Evolutionary conservation across 2,888 invertebrate genomes (phyloP).

Genomic region (Lasius platythorax): DNA sequence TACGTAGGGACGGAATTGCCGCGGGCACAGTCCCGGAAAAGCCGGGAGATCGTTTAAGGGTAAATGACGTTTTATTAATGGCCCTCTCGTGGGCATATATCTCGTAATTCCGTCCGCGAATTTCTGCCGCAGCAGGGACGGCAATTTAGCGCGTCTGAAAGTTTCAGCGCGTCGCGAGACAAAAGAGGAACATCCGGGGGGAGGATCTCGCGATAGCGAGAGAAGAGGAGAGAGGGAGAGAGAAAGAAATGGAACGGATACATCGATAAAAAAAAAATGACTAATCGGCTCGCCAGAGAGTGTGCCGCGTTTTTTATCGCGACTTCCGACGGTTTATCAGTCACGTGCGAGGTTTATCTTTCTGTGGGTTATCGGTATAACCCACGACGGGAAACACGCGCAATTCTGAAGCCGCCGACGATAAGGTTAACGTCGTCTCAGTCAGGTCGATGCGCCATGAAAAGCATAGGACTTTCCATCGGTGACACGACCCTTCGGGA

Average conservation of each 20-base stretch:
- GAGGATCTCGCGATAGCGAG: not conserved
- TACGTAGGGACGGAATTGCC: constrained; percentile 17
- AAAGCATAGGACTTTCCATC: constrained; percentile 63
- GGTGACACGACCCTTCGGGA: constrained; percentile 53
- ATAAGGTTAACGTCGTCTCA: constrained; percentile 51
- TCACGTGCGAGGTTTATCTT: constrained; percentile 66
- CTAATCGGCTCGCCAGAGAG: constrained; percentile 50
- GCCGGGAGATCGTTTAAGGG: constrained; percentile 31
- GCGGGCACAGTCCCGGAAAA: not conserved
- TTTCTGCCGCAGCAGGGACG: not conserved
- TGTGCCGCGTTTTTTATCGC: constrained; percentile 55
- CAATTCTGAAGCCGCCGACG: constrained; percentile 16
- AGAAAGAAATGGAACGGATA: not conserved
- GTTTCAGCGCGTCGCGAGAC: constrained; percentile 31
- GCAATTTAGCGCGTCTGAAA: constrained; percentile 40
- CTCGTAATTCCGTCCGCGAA: constrained; percentile 5
- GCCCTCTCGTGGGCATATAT: constrained; percentile 16
- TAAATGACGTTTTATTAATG: constrained; percentile 52
- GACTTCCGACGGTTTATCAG: constrained; percentile 63
- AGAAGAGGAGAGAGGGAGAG: not conserved
- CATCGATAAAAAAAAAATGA: constrained; percentile 57
- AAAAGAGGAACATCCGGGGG: not conserved
- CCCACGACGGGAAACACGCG: constrained; percentile 1
- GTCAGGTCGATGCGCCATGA: constrained; percentile 51
- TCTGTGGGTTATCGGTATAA: constrained; percentile 58